phyloP scores from a whole-genome alignment of 2,113 vertebrate genomes.

The Scomber scombrus region DNA sequence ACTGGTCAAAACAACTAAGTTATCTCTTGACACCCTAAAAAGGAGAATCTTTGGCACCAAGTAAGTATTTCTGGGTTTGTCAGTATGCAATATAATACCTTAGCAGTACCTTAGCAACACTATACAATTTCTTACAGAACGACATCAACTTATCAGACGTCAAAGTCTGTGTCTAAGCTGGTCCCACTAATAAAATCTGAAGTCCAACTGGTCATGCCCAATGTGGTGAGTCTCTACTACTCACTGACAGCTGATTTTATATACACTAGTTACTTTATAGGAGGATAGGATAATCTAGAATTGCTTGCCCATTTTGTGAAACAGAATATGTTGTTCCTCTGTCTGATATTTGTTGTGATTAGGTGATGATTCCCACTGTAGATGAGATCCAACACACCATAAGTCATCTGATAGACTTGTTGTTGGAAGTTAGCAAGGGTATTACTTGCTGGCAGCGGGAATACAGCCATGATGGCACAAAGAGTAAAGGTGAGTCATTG shows the following conservation, averaged over 20 bases:
- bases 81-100: not conserved
- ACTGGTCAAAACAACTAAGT: constrained; percentile 84
- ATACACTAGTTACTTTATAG: not conserved
- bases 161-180: constrained; percentile 56
- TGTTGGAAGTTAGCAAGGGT: constrained; percentile 87
- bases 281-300: not conserved
- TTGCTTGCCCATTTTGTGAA: not conserved
- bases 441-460: constrained; percentile 85
- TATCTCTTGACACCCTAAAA: constrained; percentile 87
- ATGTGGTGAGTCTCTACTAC: constrained; percentile 80
- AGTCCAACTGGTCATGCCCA: constrained; percentile 84
- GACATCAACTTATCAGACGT: constrained; percentile 57
- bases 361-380: constrained; percentile 88
- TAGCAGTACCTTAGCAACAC: not conserved
- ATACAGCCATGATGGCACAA: constrained; percentile 10
- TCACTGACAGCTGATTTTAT: not conserved
- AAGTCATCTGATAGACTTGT: constrained; percentile 82
- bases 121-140: constrained; percentile 36
- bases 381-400: constrained; percentile 88
- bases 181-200: constrained; percentile 85
- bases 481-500: constrained; percentile 31
- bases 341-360: constrained; percentile 25
- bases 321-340: not conserved
- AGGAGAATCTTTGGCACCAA: constrained; percentile 81
- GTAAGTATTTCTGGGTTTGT: constrained; percentile 76